Conservation (phyloP, 2,888 invertebrate genomes). For the Agrypnus murinus region DNA sequence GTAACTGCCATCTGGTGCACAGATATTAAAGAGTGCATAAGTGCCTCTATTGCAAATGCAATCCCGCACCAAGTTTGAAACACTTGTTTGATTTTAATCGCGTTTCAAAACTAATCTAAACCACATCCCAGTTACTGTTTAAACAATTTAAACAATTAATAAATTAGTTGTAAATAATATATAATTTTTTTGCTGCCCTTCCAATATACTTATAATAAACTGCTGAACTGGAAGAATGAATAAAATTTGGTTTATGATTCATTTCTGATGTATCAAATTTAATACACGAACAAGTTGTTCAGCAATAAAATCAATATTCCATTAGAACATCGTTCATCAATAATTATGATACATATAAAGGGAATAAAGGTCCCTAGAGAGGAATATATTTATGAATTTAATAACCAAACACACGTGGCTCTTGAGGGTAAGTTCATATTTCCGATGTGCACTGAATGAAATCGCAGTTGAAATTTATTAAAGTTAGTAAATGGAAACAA, state of each 20-base stretch:
- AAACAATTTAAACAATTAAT: no score
- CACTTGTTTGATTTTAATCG: slow-evolving; percentile 9
- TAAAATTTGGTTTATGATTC: slow-evolving; percentile 11
- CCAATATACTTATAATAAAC: no score
- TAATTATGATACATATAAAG: slow-evolving; percentile 54
- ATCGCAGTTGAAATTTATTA: slow-evolving; percentile 4
- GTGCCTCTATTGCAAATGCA: slow-evolving; percentile 15
- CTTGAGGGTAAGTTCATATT: slow-evolving; percentile 47
- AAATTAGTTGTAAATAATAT: no score
- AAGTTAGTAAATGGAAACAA: neutral
- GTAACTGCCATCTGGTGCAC: slow-evolving; percentile 54
- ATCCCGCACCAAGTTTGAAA: slow-evolving; percentile 24
- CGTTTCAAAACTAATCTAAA: neutral
- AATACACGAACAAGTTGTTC: slow-evolving; percentile 22
- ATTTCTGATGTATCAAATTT: slow-evolving; percentile 19
- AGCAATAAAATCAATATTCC: slow-evolving; percentile 57
- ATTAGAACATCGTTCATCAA: slow-evolving; percentile 54
- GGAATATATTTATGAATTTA: slow-evolving; percentile 55
- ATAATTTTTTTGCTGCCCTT: no score
- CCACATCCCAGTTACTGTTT: neutral
- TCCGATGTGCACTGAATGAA: slow-evolving; percentile 39
- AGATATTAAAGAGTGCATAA: slow-evolving; percentile 50
- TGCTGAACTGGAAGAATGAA: no score
- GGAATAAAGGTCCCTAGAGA: slow-evolving; percentile 48
- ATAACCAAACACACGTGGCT: slow-evolving; percentile 53